A percentile compares a stretch with the other conserved stretches of the same genome.
These are phyloP conservation scores for Erythrolamprus reginae DNA, from an alignment of 2,113 vertebrate species.

Conservation along the genomic window DNA sequence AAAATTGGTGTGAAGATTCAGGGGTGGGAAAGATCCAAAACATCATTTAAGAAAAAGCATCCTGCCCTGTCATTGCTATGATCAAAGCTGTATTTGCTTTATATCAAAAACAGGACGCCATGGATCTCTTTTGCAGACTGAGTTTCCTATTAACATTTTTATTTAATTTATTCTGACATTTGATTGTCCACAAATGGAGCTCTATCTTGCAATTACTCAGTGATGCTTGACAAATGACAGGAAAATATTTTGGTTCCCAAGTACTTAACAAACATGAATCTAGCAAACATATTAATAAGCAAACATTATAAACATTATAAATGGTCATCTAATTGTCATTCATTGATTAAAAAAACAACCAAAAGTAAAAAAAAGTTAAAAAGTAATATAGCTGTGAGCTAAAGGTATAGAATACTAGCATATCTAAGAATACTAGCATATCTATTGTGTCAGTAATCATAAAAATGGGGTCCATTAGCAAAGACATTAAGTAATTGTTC, in stretches of 20 bases:
- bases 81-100: not conserved
- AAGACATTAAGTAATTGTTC: constrained; percentile 25
- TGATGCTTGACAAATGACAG: constrained; percentile 43
- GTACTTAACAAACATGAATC: constrained; percentile 53
- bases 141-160: constrained; percentile 37
- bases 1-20: not conserved
- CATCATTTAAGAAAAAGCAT: not conserved
- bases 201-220: constrained; percentile 26
- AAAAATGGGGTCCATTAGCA: constrained; percentile 19
- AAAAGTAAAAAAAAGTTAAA: constrained; percentile 40
- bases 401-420: constrained; percentile 35
- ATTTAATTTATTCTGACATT: constrained; percentile 51
- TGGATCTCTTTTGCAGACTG: not conserved
- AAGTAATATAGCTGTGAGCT: constrained; percentile 37
- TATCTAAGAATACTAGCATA: too few species aligned
- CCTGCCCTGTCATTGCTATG: not conserved
- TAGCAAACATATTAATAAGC: constrained; percentile 41
- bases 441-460: constrained; percentile 11
- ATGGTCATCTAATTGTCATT: constrained; percentile 25
- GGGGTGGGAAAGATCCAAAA: too few species aligned
- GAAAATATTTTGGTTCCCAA: constrained; percentile 58
- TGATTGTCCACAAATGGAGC: constrained; percentile 56
- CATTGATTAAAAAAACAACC: constrained; percentile 54
- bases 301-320: constrained; percentile 29
- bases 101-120: not conserved